Conservation (phyloP, 2,888 invertebrate species). For the Nymphalis c-album region DNA sequence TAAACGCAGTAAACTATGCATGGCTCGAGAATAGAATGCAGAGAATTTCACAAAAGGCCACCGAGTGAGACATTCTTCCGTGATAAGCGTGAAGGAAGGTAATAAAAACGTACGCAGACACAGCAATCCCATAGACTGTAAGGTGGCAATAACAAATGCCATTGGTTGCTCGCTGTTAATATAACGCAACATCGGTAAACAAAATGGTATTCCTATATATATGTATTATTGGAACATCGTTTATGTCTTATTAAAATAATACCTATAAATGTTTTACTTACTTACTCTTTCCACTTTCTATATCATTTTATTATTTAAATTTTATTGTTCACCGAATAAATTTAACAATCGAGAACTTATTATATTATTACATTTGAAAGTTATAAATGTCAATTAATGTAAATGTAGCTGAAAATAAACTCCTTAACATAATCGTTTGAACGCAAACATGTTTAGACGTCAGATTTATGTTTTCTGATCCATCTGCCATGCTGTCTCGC, state of each 20-base stretch:
- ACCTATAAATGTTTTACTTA: neutral
- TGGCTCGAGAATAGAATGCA: conserved; percentile 64
- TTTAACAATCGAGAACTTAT: neutral
- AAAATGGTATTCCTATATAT: conserved; percentile 10
- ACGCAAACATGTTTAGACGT: conserved; percentile 73
- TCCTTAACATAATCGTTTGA: conserved; percentile 51
- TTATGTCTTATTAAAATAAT: neutral
- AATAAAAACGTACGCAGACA: conserved; percentile 70
- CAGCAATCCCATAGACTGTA: conserved; percentile 59
- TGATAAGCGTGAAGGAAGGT: conserved; percentile 67
- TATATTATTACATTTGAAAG: conserved; percentile 7
- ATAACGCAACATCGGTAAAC: conserved; percentile 25
- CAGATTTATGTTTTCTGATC: conserved; percentile 77
- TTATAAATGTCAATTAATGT: conserved; percentile 31
- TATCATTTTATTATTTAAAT: neutral
- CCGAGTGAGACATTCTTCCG: conserved; percentile 67
- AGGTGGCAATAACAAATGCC: conserved; percentile 37
- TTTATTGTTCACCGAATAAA: neutral
- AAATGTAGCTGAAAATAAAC: conserved; percentile 44
- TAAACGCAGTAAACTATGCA: conserved; percentile 64
- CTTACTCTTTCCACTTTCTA: neutral
- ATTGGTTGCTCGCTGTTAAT: conserved; percentile 35
- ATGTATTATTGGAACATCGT: too few relatives aligned
- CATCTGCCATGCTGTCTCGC: conserved; percentile 71
- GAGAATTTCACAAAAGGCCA: conserved; percentile 71